Base-by-base conservation (phyloP, 2,797 vertebrate genomes). In the Diglossa cyanea region DNA sequence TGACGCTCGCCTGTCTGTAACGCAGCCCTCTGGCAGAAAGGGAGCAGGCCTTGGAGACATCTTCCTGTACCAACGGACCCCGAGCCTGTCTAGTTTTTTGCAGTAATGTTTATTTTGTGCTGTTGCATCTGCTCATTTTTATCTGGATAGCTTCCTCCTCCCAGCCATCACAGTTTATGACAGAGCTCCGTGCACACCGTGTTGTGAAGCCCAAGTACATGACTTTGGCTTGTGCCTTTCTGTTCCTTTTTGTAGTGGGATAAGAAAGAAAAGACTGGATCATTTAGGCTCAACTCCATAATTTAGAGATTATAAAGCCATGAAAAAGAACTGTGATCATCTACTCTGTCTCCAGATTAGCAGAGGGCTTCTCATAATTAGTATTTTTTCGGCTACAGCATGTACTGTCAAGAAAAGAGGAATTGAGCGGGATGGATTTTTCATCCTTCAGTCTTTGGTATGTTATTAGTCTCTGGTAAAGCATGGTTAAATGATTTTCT, bases 121-220 rank as follows among this genome's bases (percentile, higher is more conserved):
- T 5, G 1, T 55, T 93, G 21, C 40, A 39, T 62, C 82, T 88
- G 30, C 23, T 68, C 53, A 3, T 83, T 84, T 94, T 73, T 60
- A 44, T 53, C 40, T 26, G 55, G 53, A 7, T 17, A 17, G 35
- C 30, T 78, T 66, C 50, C 37, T 45, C 0, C 8, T 65, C 62
- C 39, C 33, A 77, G 35, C 28, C 39, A 30, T 79, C 44, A 1
- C 6, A 2, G 58, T 86, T 87, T 62, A 2, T 54, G 61, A 3
- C 28, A 5, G 33, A 39, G 45, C 28, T 74, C 24, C 2, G 0
- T 24, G 24, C 48, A 13, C 24, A 8, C 8, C 0, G 0, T 26
- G 21, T 33, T 2, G 1, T 12, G 76, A 66, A 88, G 75, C 19
- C 45, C n/a, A 33, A 42, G 50, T 42, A 9, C 0, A 0, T 17